Base-by-base conservation (phyloP, 2,888 invertebrate genomes). In the Plagiodera versicolora region DNA sequence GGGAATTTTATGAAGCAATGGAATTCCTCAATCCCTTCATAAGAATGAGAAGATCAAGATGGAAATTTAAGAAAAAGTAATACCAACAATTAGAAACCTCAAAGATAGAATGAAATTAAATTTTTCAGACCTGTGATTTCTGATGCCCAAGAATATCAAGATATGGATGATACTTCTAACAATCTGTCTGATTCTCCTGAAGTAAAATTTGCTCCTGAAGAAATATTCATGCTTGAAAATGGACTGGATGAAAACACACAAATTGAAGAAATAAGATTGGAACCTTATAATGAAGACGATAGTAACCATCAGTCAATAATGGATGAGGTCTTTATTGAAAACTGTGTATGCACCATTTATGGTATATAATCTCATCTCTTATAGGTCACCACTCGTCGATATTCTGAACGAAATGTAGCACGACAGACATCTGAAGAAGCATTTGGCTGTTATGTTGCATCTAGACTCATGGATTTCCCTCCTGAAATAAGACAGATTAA, bases 1-100 rank as follows among this genome's bases (percentile, higher is more conserved):
- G 63, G 63, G 63, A 63, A 39, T 63, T 59, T 60, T 63, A 63
- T 48, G 56, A 57, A 47, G 28, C 47, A 2, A 57, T 63, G 60
- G 45, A 19, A 35, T 63, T 63, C 55, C 20, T 63, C 9, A 53
- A 53, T 18, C 54, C 57, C 10, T 57, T 49, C 44, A 50, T 63
- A 45, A 50, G 20, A 55, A 53, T 60, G 19, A 51, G 63, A 30
- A 32, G 55, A 47, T 50, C 59, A 32, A 14, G 53, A 16, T 54
- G 47, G 39, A 56, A 18, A 18, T 14, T n/a, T n/a, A 18, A 17
- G 18, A 17, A 39, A 16, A 39, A 44, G 35, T 53, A 53, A 10
- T n/a, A n/a, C n/a, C n/a, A n/a, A n/a, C n/a, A n/a, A n/a, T n/a
- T n/a, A n/a, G n/a, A n/a, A n/a, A n/a, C n/a, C n/a, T n/a, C n/a